Percentiles rank a stretch among this genome's conserved stretches.
Conservation (phyloP, 2,113 vertebrate species). For the Trematomus loennbergii region DNA sequence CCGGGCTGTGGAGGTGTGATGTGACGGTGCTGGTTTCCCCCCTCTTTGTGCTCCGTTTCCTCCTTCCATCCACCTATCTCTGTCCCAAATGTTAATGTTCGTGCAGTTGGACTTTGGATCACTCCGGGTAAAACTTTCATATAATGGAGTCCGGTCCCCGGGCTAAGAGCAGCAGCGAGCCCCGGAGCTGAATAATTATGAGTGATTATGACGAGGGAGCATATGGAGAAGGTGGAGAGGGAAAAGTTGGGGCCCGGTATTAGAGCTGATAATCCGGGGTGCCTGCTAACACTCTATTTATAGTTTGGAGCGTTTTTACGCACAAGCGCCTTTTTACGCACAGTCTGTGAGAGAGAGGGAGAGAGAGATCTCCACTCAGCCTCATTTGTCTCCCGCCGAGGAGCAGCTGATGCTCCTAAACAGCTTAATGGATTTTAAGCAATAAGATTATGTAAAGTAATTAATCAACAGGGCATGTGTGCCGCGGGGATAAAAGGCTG, state of each 20-base stretch:
- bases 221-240: conserved; percentile 10
- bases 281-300: conserved; percentile 49
- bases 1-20: conserved; percentile 63
- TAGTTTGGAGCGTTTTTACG: conserved; percentile 63
- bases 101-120: conserved; percentile 55
- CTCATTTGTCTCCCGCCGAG: conserved; percentile 20
- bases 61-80: background rate
- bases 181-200: conserved; percentile 11
- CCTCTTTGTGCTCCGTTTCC: conserved; percentile 25
- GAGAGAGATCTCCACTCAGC: background rate
- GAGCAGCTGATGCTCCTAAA: conserved; percentile 45
- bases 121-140: conserved; percentile 65
- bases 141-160: background rate
- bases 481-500: conserved; percentile 7
- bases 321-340: conserved; percentile 24
- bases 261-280: conserved; percentile 35
- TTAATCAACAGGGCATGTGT: conserved; percentile 50
- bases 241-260: background rate
- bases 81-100: conserved; percentile 5
- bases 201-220: conserved; percentile 26
- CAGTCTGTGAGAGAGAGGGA: background rate
- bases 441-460: conserved; percentile 68
- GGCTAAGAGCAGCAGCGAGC: background rate
- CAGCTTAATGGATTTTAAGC: conserved; percentile 70
- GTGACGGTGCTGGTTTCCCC: conserved; percentile 53